phyloP scores from a whole-genome alignment of 2,888 invertebrate genomes.

The Teinopalpus imperialis region DNA sequence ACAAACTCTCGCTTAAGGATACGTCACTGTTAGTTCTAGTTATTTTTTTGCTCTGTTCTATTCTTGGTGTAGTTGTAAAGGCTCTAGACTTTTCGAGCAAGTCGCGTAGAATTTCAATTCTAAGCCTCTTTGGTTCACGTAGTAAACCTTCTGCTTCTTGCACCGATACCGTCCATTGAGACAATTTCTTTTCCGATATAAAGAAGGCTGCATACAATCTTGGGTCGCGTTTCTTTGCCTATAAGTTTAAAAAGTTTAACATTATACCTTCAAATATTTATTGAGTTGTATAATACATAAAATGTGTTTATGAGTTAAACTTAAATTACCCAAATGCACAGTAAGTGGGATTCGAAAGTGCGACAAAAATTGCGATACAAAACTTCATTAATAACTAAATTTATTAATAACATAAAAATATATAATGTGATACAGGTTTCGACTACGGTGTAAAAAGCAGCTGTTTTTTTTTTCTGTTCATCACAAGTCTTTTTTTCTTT shows the following conservation, averaged over 20 bases:
- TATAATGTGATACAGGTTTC: no score
- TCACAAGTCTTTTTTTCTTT: no score
- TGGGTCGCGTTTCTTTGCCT: constrained; percentile 80
- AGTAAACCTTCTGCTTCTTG: constrained; percentile 87
- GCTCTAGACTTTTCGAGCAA: constrained; percentile 51
- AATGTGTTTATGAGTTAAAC: no score
- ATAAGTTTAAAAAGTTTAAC: constrained; percentile 40
- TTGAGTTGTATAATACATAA: no score
- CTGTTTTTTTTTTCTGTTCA: no score
- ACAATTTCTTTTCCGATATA: constrained; percentile 75
- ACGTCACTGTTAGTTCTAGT: constrained; percentile 67
- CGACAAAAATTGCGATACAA: no score
- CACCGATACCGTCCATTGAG: constrained; percentile 87
- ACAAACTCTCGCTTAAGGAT: constrained; percentile 72
- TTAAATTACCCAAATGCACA: no score
- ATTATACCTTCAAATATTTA: no score
- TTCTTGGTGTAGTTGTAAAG: constrained; percentile 45
- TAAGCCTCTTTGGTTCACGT: constrained; percentile 76
- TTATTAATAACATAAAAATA: no score
- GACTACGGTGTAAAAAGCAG: no score
- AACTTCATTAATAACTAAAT: no score
- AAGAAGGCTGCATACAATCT: constrained; percentile 76
- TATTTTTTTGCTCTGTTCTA: constrained; percentile 54
- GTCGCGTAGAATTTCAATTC: constrained; percentile 77
- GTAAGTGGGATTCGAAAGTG: no score